Evolutionary conservation across 1,140 invertebrate genomes (phyloP).

Genomic region (Drosophila orena): DNA sequence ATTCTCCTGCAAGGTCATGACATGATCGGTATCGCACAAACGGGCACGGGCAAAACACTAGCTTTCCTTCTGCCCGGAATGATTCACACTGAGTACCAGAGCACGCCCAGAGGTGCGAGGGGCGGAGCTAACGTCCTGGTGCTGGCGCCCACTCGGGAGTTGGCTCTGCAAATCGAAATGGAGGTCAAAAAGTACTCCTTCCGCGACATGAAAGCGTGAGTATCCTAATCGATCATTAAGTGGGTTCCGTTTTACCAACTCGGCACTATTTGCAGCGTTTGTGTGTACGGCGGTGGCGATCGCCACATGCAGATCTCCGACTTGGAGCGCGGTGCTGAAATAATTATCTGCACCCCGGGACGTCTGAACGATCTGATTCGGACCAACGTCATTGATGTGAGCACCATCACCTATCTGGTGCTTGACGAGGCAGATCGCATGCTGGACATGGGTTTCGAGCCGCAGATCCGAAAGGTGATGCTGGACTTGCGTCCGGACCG

Average conservation of each 20-base stretch:
- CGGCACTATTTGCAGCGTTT: conserved; percentile 87
- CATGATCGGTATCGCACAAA: conserved; percentile 97
- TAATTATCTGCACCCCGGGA: conserved; percentile 96
- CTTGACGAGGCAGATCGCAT: conserved; percentile 96
- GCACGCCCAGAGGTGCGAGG: conserved; percentile 88
- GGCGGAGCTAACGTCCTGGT: conserved; percentile 94
- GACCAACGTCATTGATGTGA: conserved; percentile 88
- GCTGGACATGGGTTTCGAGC: conserved; percentile 93
- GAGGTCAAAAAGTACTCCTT: conserved; percentile 95
- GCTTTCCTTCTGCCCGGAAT: conserved; percentile 96
- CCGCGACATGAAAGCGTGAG: conserved; percentile 92
- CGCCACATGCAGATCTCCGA: conserved; percentile 90
- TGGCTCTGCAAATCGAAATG: conserved; percentile 95
- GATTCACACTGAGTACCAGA: conserved; percentile 94
- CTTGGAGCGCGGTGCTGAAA: conserved; percentile 91
- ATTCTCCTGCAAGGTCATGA: conserved; percentile 93
- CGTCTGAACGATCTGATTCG: conserved; percentile 92
- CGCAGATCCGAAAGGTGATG: conserved; percentile 93
- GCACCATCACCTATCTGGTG: conserved; percentile 93
- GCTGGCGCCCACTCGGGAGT: conserved; percentile 95
- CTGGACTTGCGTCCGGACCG: conserved; percentile 91
- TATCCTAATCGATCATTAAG: not conserved
- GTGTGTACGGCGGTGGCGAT: conserved; percentile 94
- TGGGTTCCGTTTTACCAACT: not conserved
- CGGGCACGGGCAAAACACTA: conserved; percentile 95